Evolutionary conservation across 2,113 vertebrate genomes (phyloP).

Genomic region (Hemiprocne comata): DNA sequence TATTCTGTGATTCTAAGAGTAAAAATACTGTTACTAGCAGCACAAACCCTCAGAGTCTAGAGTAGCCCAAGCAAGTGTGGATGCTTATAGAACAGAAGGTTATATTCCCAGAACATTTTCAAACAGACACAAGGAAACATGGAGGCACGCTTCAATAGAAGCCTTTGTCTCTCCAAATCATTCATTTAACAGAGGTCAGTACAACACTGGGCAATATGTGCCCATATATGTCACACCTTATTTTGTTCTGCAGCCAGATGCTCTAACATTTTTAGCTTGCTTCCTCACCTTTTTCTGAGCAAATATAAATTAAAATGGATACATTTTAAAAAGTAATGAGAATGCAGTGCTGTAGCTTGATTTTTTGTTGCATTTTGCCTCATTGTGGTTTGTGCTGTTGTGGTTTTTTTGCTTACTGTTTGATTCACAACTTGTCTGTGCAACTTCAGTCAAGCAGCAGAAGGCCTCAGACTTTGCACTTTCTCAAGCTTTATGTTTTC

Average conservation of each 20-base stretch:
- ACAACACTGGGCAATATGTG: neutral
- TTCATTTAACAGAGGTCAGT: neutral
- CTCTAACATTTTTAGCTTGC: neutral
- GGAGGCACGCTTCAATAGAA: neutral
- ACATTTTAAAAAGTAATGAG: neutral
- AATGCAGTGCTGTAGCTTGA: neutral
- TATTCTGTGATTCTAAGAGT: neutral
- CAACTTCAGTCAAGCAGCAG: neutral
- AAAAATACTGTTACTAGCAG: neutral
- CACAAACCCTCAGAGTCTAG: neutral
- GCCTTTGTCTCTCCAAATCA: neutral
- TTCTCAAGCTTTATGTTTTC: neutral
- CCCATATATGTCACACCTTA: neutral
- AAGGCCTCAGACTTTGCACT: constrained; percentile 8
- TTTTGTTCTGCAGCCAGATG: neutral
- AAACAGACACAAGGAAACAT: neutral
- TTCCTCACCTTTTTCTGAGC: neutral
- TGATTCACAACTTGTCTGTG: neutral
- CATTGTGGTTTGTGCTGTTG: neutral
- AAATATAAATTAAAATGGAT: neutral
- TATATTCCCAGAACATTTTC: neutral
- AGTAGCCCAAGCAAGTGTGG: neutral
- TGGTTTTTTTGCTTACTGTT: neutral
- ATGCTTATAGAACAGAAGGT: neutral
- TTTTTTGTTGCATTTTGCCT: neutral